Conservation (phyloP, 2,888 invertebrate genomes). For the Eristalis intricaria region DNA sequence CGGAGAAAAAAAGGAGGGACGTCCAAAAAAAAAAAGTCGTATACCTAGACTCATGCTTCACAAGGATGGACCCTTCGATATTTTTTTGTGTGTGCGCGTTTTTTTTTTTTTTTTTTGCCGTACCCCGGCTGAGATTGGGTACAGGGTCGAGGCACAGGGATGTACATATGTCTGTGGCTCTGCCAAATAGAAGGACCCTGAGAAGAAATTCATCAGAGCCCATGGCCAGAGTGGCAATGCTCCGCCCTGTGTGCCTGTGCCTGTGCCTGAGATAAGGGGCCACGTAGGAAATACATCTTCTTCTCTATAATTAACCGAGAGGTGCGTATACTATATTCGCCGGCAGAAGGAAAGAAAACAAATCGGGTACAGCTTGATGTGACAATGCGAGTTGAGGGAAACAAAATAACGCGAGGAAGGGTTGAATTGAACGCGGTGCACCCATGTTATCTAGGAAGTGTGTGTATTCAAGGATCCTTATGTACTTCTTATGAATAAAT, state of each 20-base stretch:
- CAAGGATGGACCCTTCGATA: conserved; percentile 56
- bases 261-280: conserved; percentile 31
- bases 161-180: conserved; percentile 40
- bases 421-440: conserved; percentile 18
- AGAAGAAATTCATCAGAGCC: conserved; percentile 29
- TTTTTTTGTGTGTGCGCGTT: not conserved
- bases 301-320: conserved; percentile 52
- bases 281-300: conserved; percentile 30
- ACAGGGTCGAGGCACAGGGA: conserved; percentile 21
- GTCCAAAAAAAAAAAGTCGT: conserved; percentile 24
- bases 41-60: conserved; percentile 50
- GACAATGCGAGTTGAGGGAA: conserved; percentile 17
- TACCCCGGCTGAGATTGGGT: conserved; percentile 20
- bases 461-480: conserved; percentile 2
- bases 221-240: conserved; percentile 51
- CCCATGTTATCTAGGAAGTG: conserved; percentile 19
- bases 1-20: conserved; percentile 18
- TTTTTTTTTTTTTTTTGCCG: conserved; percentile 43
- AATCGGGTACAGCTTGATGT: conserved; percentile 51
- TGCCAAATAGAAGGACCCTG: conserved; percentile 26
- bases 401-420: not conserved
- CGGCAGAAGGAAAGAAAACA: conserved; percentile 38
- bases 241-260: conserved; percentile 57
- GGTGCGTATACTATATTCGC: conserved; percentile 29
- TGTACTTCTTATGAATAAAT: conserved; percentile 20